phyloP scores from a whole-genome alignment of 2,113 vertebrate genomes.

The Clarias macrocephalus region DNA sequence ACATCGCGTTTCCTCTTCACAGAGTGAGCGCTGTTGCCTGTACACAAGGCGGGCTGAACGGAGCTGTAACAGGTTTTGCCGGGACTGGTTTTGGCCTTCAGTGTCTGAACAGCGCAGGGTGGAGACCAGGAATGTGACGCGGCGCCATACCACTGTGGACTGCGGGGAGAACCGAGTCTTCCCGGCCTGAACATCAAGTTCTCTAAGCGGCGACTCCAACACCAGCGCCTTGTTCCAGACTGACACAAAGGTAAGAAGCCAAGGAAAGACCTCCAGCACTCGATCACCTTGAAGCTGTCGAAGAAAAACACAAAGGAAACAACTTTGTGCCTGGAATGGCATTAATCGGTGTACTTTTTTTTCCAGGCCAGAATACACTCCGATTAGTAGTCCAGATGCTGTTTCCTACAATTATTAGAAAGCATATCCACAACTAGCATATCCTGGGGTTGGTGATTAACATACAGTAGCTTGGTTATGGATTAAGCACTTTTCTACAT shows the following conservation, averaged over 20 bases:
- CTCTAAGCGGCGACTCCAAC: not conserved
- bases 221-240: constrained; percentile 14
- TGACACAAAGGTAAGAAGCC: constrained; percentile 50
- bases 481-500: not conserved
- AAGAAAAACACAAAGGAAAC: not conserved
- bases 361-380: not conserved
- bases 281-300: not conserved
- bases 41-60: constrained; percentile 30
- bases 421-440: not conserved
- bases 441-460: not conserved
- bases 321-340: not conserved
- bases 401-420: not conserved
- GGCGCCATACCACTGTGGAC: constrained; percentile 33
- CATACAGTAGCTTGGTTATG: not conserved
- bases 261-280: not conserved
- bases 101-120: constrained; percentile 51
- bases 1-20: constrained; percentile 27
- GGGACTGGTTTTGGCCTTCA: constrained; percentile 46
- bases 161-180: constrained; percentile 28
- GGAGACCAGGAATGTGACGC: constrained; percentile 56
- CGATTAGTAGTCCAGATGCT: not conserved
- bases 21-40: constrained; percentile 33
- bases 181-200: constrained; percentile 27
- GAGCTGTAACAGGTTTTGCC: constrained; percentile 51
- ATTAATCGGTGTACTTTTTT: not conserved